These are phyloP conservation scores for Lampris megalopsis DNA, from an alignment of 2,113 vertebrate genomes.

Conservation along the genomic window DNA sequence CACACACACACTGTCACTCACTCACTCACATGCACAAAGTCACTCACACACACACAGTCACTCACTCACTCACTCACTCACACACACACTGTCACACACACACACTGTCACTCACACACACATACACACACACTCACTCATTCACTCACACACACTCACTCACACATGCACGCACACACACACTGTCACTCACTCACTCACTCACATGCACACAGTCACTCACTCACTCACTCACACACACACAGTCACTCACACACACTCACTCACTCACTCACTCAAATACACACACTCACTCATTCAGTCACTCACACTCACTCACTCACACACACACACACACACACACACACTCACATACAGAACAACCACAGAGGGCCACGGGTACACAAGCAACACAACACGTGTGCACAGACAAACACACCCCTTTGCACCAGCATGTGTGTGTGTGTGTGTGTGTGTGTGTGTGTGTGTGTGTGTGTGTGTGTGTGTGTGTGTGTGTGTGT, in stretches of 20 bases:
- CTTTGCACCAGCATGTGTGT: too few species aligned
- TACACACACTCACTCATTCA: neutral
- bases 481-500: constrained; percentile 7
- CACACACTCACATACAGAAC: neutral
- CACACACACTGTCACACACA: too few species aligned
- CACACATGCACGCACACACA: too few species aligned
- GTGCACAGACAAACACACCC: too few species aligned
- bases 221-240: neutral
- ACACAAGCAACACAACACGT: too few species aligned
- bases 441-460: too few species aligned
- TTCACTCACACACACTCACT: neutral
- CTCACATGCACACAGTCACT: neutral
- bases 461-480: neutral
- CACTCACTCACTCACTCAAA: neutral
- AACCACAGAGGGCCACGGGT: neutral
- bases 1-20: too few species aligned
- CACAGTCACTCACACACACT: too few species aligned
- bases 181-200: neutral
- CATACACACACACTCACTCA: neutral
- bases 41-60: too few species aligned
- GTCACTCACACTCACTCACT: neutral
- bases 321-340: constrained; percentile 1
- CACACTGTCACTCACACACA: neutral
- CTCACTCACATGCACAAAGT: too few species aligned
- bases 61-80: too few species aligned